Base-by-base conservation (phyloP, 2,113 vertebrate genomes). In the Aldabrachelys gigantea region DNA sequence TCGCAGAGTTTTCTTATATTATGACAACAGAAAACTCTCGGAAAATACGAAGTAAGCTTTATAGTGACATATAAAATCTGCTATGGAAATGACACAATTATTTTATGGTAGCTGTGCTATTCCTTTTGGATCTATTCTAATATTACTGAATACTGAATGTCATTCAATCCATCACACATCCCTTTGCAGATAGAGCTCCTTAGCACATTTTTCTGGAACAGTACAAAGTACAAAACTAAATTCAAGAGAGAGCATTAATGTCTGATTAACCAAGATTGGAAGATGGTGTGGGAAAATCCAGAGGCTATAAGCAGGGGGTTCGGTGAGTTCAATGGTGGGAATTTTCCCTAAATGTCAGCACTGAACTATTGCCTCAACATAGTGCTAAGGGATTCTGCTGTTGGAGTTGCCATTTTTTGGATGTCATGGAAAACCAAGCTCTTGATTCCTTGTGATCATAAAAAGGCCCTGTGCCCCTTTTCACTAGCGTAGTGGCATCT, bases 291-390 rank as follows among this genome's bases (percentile, higher is more conserved):
- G 7, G 19, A 1, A 56, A 91, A 79, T 5, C 8, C 25, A 85
- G 41, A 84, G 69, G 89, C 50, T 21, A 2, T 25, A 65, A 65
- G 14, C 6, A 85, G 49, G 41, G 19, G 22, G 9, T 65, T 65
- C 12, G 2, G 31, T 65, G 62, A 65, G 17, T 65, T 65, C 17
- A 65, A n/a, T 65, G 24, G 19, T 80, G 65, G n/a, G 0, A 2
- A 0, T 79, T 10, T 62, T 81, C 52, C 49, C 19, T 27, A 3
- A 31, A 24, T 1, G 1, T 25, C 75, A 53, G 0, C 31, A 16
- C 29, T 8, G 27, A 75, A 38, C 4, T 6, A 49, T 5, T 29
- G 80, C 2, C 0, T 80, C 2, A 5, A 1, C 16, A 22, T 35
- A 31, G 31, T 80, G 86, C 53, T n/a, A 12, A n/a, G 85, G 10